These are phyloP conservation scores for Chaetophractus vellerosus DNA, from an alignment of 2,797 vertebrate species.

Conservation along the genomic window DNA sequence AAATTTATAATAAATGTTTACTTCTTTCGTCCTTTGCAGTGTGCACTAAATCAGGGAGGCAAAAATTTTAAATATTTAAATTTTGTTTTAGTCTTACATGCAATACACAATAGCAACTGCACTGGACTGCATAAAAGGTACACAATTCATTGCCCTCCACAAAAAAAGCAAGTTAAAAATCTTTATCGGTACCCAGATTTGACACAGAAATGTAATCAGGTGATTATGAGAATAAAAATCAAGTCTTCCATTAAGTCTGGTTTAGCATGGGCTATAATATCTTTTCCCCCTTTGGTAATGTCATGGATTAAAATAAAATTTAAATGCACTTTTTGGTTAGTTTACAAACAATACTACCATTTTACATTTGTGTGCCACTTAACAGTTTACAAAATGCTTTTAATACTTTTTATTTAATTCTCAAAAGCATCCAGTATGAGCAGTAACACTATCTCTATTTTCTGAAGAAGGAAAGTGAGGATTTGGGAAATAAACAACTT, in stretches of 20 bases:
- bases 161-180: slow-evolving; percentile 48
- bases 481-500: not conserved
- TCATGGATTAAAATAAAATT: not conserved
- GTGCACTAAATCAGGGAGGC: slow-evolving; percentile 22
- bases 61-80: slow-evolving; percentile 63
- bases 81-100: slow-evolving; percentile 5
- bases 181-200: not conserved
- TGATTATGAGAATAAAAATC: slow-evolving; percentile 59
- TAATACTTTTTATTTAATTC: slow-evolving; percentile 54
- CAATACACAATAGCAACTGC: slow-evolving; percentile 55
- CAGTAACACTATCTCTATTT: slow-evolving; percentile 57
- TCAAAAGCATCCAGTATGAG: slow-evolving; percentile 33
- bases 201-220: slow-evolving; percentile 40
- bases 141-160: not conserved
- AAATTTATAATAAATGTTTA: slow-evolving; percentile 36
- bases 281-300: not conserved
- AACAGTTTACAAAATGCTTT: slow-evolving; percentile 60
- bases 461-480: slow-evolving; percentile 22
- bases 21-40: slow-evolving; percentile 53
- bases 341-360: slow-evolving; percentile 56
- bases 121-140: slow-evolving; percentile 52
- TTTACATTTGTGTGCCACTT: slow-evolving; percentile 53
- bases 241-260: slow-evolving; percentile 42
- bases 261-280: slow-evolving; percentile 2
- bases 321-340: slow-evolving; percentile 16